Percentiles rank a stretch among this genome's conserved stretches.
phyloP scores from a whole-genome alignment of 2,888 invertebrate species.

The Polydrusus tereticollis region DNA sequence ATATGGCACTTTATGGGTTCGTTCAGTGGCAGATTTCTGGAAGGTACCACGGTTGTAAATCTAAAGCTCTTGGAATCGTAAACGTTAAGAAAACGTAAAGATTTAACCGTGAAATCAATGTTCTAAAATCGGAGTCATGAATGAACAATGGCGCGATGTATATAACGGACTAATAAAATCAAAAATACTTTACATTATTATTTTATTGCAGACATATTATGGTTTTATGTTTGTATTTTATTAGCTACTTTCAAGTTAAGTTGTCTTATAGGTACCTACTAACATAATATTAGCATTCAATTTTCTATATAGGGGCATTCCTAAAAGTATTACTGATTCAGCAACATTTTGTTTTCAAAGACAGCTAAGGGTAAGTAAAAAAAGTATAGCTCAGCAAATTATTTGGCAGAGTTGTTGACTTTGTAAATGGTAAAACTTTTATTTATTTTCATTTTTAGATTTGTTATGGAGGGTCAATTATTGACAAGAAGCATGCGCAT shows the following conservation, averaged over 20 bases:
- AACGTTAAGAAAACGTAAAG: constrained; percentile 31
- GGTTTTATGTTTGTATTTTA: constrained; percentile 26
- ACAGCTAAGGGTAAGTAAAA: too few relatives aligned
- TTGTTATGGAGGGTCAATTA: too few relatives aligned
- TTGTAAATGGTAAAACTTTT: too few relatives aligned
- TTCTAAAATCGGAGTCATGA: constrained; percentile 40
- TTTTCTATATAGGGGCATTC: too few relatives aligned
- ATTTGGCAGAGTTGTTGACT: too few relatives aligned
- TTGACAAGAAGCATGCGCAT: too few relatives aligned
- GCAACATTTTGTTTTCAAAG: too few relatives aligned
- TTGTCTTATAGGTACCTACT: not conserved
- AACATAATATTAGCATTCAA: too few relatives aligned
- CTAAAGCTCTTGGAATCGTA: constrained; percentile 38
- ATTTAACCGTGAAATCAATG: constrained; percentile 40
- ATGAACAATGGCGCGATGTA: constrained; percentile 36
- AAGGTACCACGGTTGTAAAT: constrained; percentile 39
- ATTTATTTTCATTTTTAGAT: too few relatives aligned
- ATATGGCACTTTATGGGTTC: not conserved
- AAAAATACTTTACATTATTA: constrained; percentile 32
- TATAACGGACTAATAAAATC: constrained; percentile 23
- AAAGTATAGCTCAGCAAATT: too few relatives aligned
- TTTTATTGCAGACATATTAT: constrained; percentile 16
- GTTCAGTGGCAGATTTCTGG: constrained; percentile 20
- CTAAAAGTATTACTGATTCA: too few relatives aligned
- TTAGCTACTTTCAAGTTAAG: constrained; percentile 6